Base-by-base conservation (phyloP, 2,888 invertebrate species). In the Apodemia zela region DNA sequence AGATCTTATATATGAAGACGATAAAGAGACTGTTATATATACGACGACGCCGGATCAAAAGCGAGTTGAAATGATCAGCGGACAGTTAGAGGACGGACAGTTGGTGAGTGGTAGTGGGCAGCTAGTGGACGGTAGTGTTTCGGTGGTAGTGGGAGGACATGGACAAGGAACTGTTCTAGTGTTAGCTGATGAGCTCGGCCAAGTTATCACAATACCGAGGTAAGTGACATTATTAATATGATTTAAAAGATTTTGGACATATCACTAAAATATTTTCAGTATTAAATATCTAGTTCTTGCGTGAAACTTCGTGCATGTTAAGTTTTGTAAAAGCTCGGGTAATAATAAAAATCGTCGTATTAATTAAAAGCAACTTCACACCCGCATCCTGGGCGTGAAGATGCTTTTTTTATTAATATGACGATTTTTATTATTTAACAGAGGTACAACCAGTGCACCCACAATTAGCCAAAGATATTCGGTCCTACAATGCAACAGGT, bases 21-120 rank as follows among this genome's bases (percentile, higher is more conserved):
- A 96, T 59, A 96, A 96, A 79, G 96, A 96, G 81, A 96, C 96
- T 3, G 96, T 96, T 66, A 96, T 96, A 81, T 96, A 96, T 75
- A 96, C 96, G 62, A 95, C 95, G 66, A 94, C 94, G 13, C 95
- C 95, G 65, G 96, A 96, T 78, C 96, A 96, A 78, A 96, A 96
- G 82, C 94, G 96, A 59, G 94, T 96, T 58, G 96, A 96, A 87
- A 96, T 96, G 86, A 95, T 95, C 79, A 95, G 95, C 69, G 94
- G 95, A 17, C 95, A 95, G 87, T 87, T 92, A 60, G 92, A 93
- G 61, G 93, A 93, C 68, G 93, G 92, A 25, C 93, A 93, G 73
- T 83, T 93, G 68, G 92, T 93, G 70, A 86, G 89, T 72, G 87
- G 93, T 57, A 88, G 87, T 65, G 88, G 87, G 33, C 87, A 89